Evolutionary conservation across 2,888 invertebrate genomes (phyloP), one percentile per base, ranked within the genome.

Genomic region (Drosophila colorata): DNA sequence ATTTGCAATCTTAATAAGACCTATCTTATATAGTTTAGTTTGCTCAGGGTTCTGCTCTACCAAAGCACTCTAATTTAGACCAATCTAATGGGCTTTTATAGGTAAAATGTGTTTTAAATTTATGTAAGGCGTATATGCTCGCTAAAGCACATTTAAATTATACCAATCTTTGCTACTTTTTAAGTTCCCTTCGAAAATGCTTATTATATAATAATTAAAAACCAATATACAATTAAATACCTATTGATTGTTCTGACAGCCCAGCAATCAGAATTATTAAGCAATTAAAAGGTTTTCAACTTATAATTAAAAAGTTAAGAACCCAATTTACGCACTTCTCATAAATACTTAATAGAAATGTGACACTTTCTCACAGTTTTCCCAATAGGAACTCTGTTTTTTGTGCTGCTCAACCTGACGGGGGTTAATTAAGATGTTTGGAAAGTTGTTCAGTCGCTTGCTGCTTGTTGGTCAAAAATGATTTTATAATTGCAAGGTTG

Each of bases 401-500:
- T 51, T 38, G 14, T 2, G 6, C 35, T 37, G n/a, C 35, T 48
- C 57, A 31, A 41, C 37, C 37, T 13, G 18, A 13, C 37, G n/a
- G 35, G 25, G 16, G 35, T 51, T 89, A 88, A 86, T 86, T 71
- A 85, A 89, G 89, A 68, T 63, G 78, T 86, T 89, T 79, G 61
- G 74, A 87, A 89, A 89, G 76, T 74, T 73, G 80, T 52, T 61
- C 37, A 66, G 20, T 31, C 61, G 65, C 48, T 41, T 35, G 58
- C 58, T 58, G 63, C 44, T 72, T 52, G 76, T 69, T 69, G 66
- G 35, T 69, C 55, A 55, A 75, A 87, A 88, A 87, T 74, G 87
- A 86, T 75, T 81, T 86, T 89, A 71, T 86, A 86, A 86, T 86
- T 89, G 75, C 60, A 71, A 70, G 74, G 74, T 73, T 76, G 60